A percentile compares a stretch with the other conserved stretches of the same genome.
phyloP scores from a whole-genome alignment of 2,888 invertebrate genomes.

The Rhingia campestris region DNA sequence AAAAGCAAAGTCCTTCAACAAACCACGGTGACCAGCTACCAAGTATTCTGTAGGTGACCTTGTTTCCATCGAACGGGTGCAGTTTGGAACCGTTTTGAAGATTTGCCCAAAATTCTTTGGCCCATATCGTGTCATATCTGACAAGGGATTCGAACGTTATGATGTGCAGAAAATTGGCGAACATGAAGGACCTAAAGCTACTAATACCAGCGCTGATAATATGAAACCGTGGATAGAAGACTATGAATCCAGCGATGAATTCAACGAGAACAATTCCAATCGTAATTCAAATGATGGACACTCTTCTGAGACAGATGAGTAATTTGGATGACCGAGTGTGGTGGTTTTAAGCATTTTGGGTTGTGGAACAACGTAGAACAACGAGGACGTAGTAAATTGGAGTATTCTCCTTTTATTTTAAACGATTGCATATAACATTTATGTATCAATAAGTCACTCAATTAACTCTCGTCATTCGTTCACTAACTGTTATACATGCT shows the following conservation, averaged over 20 bases:
- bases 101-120: constrained; percentile 78
- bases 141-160: constrained; percentile 77
- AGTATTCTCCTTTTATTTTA: too few species aligned
- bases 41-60: constrained; percentile 66
- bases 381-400: too few species aligned
- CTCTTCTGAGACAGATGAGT: constrained; percentile 18
- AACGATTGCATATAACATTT: too few species aligned
- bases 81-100: constrained; percentile 79
- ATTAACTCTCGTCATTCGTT: too few species aligned
- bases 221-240: constrained; percentile 23
- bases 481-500: too few species aligned
- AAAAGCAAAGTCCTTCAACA: constrained; percentile 62
- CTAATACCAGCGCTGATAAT: constrained; percentile 50
- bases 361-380: too few species aligned
- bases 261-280: not conserved
- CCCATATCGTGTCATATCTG: constrained; percentile 76
- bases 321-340: constrained; percentile 22
- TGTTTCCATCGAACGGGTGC: constrained; percentile 78
- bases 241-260: constrained; percentile 15
- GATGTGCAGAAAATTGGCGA: constrained; percentile 76
- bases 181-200: constrained; percentile 55
- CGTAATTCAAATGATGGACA: constrained; percentile 3
- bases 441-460: too few species aligned
- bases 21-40: constrained; percentile 43
- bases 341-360: too few species aligned